A percentile compares a stretch with the other conserved stretches of the same genome.
Evolutionary conservation across 2,797 vertebrate species (phyloP).

Genomic region (Premnoplex brunnescens): DNA sequence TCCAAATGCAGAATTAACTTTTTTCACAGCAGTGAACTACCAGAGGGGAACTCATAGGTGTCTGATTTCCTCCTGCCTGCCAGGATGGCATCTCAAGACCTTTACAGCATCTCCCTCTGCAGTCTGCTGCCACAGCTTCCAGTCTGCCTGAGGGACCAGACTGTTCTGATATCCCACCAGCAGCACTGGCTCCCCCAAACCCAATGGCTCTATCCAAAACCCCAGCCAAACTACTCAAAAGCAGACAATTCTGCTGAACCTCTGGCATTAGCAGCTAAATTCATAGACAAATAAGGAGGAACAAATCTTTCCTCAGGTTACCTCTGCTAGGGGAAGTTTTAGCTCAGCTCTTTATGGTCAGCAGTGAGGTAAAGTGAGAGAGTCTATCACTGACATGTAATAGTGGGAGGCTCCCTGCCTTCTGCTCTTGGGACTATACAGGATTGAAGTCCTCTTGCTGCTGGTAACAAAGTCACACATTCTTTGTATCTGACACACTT

Average conservation of each 20-base stretch:
- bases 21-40: background rate
- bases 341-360: background rate
- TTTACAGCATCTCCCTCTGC: background rate
- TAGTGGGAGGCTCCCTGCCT: background rate
- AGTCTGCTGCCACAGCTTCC: background rate
- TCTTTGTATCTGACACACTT: background rate
- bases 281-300: background rate
- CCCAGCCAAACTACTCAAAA: background rate
- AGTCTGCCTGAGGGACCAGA: background rate
- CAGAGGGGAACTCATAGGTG: background rate
- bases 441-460: background rate
- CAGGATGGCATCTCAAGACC: background rate
- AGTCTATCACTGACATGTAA: background rate
- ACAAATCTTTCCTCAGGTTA: background rate
- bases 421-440: background rate
- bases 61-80: background rate
- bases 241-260: background rate
- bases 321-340: background rate
- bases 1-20: background rate
- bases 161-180: background rate
- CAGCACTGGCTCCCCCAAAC: background rate
- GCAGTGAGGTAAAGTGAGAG: background rate
- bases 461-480: background rate
- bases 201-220: background rate
- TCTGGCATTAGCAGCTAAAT: background rate